A percentile compares a stretch with the other conserved stretches of the same genome.
Conservation (phyloP, 2,888 invertebrate genomes). For the Neoscelio sp. region DNA sequence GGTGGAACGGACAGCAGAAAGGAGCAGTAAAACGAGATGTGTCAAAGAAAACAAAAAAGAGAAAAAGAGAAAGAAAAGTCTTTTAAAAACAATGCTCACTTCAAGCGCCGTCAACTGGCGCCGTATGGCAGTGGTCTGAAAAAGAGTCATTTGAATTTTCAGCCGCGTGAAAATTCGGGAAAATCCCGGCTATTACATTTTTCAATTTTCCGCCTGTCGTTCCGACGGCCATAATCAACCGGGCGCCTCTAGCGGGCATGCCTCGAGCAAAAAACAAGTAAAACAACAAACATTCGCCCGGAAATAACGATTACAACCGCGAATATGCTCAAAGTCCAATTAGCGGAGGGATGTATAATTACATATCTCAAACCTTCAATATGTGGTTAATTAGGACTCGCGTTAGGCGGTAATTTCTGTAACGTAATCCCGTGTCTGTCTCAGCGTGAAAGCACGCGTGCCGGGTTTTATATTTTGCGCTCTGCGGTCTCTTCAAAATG, state of each 20-base stretch:
- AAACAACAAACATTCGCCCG: conserved; percentile 23
- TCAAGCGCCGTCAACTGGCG: conserved; percentile 66
- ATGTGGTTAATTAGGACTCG: conserved; percentile 80
- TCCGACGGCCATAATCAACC: conserved; percentile 42
- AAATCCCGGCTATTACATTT: too few relatives aligned
- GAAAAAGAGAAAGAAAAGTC: conserved; percentile 23
- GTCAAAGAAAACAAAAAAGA: conserved; percentile 26
- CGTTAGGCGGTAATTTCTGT: conserved; percentile 4
- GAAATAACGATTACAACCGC: conserved; percentile 38
- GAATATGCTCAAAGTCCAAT: conserved; percentile 75
- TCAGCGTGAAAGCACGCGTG: neutral
- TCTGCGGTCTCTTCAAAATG: conserved; percentile 29
- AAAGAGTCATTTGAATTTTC: conserved; percentile 19
- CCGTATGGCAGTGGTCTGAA: conserved; percentile 70
- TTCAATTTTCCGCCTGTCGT: conserved; percentile 15
- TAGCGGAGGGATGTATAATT: conserved; percentile 79
- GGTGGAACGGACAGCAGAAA: conserved; percentile 7
- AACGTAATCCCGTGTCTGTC: neutral
- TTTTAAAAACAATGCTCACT: conserved; percentile 62
- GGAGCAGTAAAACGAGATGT: conserved; percentile 38
- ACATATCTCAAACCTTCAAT: conserved; percentile 78
- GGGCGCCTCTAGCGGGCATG: conserved; percentile 24
- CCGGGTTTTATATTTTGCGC: too few relatives aligned
- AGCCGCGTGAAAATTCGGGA: neutral
- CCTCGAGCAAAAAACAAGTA: conserved; percentile 21